Evolutionary conservation across 2,888 invertebrate genomes (phyloP).

Genomic region (Zygogramma bicolorata): DNA sequence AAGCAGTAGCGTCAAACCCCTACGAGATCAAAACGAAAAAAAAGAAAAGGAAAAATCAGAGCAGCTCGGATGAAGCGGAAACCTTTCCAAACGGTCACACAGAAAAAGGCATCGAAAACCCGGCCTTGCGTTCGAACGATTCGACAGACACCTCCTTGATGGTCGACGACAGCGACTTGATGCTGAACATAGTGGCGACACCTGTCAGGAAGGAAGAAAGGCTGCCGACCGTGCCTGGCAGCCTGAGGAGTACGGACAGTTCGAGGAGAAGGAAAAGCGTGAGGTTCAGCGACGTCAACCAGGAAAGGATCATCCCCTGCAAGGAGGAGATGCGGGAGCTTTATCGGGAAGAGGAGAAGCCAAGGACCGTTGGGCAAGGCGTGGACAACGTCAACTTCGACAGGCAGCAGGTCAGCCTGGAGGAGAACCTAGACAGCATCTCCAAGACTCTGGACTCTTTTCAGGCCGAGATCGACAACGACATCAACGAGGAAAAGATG

Average conservation of each 20-base stretch:
- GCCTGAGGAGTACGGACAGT: constrained; percentile 18
- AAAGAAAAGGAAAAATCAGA: too few species aligned
- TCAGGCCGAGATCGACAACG: constrained; percentile 65
- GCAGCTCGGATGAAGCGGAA: neutral
- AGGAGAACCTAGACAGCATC: constrained; percentile 57
- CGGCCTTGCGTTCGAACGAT: constrained; percentile 46
- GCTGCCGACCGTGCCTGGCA: neutral
- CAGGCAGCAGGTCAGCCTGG: constrained; percentile 44
- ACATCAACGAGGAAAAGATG: constrained; percentile 61
- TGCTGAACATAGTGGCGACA: constrained; percentile 54
- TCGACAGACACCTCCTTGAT: constrained; percentile 24
- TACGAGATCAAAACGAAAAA: constrained; percentile 15
- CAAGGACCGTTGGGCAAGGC: constrained; percentile 42
- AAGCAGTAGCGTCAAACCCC: neutral
- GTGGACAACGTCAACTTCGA: constrained; percentile 56
- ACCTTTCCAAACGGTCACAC: neutral
- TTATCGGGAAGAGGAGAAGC: constrained; percentile 36
- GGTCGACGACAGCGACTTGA: constrained; percentile 47
- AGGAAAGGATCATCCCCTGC: constrained; percentile 59
- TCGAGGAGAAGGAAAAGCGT: constrained; percentile 50
- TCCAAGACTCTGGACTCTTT: constrained; percentile 58
- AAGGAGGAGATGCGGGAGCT: constrained; percentile 50
- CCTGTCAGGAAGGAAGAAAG: constrained; percentile 40
- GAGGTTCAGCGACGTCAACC: constrained; percentile 57
- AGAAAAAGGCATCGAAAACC: constrained; percentile 46